A percentile compares a stretch with the other conserved stretches of the same genome.
phyloP scores from a whole-genome alignment of 2,888 invertebrate species.

The Lasioglossum marginatum region DNA sequence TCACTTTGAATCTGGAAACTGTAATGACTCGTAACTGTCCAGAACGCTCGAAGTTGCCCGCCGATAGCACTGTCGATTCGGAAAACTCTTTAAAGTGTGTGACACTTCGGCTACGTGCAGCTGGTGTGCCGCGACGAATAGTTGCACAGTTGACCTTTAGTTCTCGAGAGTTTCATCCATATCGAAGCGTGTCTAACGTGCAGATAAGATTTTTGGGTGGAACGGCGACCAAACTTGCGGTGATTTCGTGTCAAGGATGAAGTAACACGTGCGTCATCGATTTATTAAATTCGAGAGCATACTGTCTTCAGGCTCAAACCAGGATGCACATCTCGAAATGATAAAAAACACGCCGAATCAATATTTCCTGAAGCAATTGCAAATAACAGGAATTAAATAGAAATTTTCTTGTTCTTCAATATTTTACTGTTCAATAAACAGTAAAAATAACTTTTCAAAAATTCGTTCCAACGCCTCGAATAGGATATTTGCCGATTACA shows the following conservation, averaged over 20 bases:
- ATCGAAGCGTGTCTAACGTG: neutral
- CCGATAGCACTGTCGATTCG: neutral
- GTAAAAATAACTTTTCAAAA: too few species aligned
- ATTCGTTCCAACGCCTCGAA: too few species aligned
- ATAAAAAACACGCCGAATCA: neutral
- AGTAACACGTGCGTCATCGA: neutral
- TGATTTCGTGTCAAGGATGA: neutral
- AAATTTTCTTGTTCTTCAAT: neutral
- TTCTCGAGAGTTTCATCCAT: constrained; percentile 11
- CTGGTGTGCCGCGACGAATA: neutral
- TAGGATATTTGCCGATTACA: too few species aligned
- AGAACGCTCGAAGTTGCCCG: neutral
- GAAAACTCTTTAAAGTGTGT: neutral
- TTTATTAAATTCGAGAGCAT: neutral
- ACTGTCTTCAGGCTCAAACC: neutral
- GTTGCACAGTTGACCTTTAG: constrained; percentile 5
- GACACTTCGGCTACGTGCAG: neutral
- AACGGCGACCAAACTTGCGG: neutral
- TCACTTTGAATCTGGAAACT: neutral
- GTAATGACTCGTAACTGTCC: neutral
- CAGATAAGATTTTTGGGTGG: neutral
- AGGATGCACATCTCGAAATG: neutral
- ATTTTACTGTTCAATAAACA: too few species aligned
- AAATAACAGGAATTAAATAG: neutral
- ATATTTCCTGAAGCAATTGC: neutral